Evolutionary conservation across 2,888 invertebrate genomes (phyloP), one percentile per base, ranked within the genome.

Genomic region (Cephus rjabovi): DNA sequence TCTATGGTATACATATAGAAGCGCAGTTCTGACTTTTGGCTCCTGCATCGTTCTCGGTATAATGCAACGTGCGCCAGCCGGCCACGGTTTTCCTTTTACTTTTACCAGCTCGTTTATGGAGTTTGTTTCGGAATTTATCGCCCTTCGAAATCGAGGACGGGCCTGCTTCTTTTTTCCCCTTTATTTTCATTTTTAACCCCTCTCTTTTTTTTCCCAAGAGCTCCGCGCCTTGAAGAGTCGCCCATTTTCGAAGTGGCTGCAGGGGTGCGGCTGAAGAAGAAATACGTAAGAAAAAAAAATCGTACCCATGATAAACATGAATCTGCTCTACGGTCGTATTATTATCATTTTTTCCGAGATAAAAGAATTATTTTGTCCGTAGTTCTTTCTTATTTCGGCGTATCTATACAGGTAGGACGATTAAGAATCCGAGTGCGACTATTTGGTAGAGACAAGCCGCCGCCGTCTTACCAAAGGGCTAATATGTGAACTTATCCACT

Each of bases 401-500:
- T 56, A 23, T 56, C 23, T 56, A 9, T 56, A 56, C 15, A 23
- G 56, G 6, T 56, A 23, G 56, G 15, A 23, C 56, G 56, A 56
- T 56, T 23, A 56, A 23, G 23, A 56, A 56, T 56, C 9, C 23
- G 56, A 56, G 56, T 56, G 23, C 6, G 23, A 56, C 9, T 56
- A 56, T 23, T 56, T 15, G 23, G 56, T 23, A 56, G 56, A 56
- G 9, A 56, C 56, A 76, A 37, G 34, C 76, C 37, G 30, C 40
- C 76, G 71, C 37, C 31, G n/a, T 69, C 56, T n/a, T 77, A 33
- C 35, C 15, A 73, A 73, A 33, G 80, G 78, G 86, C 87, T 89
- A 89, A 89, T 88, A 88, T 86, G 84, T 83, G 84, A 88, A 90
- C 86, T 90, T 90, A 88, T 88, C 89, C 89, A 87, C 89, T 89